These are phyloP conservation scores for Bovichtus diacanthus DNA, from an alignment of 2,797 vertebrate genomes.

Conservation along the genomic window DNA sequence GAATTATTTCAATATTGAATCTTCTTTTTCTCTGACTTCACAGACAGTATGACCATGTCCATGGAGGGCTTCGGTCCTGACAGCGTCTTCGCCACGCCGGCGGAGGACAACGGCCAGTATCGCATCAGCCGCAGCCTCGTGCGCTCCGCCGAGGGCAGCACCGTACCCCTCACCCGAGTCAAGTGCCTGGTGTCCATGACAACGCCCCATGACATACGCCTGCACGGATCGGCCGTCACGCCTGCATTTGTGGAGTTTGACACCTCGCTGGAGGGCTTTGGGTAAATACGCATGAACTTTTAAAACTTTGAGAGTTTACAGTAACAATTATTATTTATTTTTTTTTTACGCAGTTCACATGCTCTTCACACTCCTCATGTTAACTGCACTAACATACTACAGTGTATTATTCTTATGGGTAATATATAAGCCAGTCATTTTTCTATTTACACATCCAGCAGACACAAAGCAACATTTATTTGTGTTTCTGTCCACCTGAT, in stretches of 20 bases:
- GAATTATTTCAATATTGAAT: not conserved
- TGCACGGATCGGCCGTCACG: slow-evolving; percentile 94
- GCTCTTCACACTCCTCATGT: not conserved
- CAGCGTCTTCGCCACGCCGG: slow-evolving; percentile 90
- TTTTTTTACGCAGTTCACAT: not conserved
- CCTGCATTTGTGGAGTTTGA: slow-evolving; percentile 98
- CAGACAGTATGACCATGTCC: slow-evolving; percentile 94
- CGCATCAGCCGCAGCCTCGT: slow-evolving; percentile 97
- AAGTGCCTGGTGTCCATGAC: slow-evolving; percentile 99
- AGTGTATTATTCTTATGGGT: not conserved
- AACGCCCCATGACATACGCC: slow-evolving; percentile 97
- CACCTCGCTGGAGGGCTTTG: slow-evolving; percentile 95
- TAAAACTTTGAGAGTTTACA: not conserved
- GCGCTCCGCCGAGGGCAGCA: slow-evolving; percentile 96
- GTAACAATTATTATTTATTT: no score
- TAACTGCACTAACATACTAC: not conserved
- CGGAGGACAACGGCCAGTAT: slow-evolving; percentile 94
- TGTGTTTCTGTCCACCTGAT: not conserved
- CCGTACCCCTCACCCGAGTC: slow-evolving; percentile 96
- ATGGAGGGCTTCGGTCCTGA: slow-evolving; percentile 94
- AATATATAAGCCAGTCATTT: not conserved
- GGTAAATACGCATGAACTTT: slow-evolving; percentile 79
- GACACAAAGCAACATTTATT: not conserved
- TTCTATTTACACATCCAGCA: not conserved
- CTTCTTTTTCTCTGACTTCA: not conserved